These are phyloP conservation scores for Galerucella nymphaeae DNA, from an alignment of 2,888 invertebrate species.

Conservation along the genomic window DNA sequence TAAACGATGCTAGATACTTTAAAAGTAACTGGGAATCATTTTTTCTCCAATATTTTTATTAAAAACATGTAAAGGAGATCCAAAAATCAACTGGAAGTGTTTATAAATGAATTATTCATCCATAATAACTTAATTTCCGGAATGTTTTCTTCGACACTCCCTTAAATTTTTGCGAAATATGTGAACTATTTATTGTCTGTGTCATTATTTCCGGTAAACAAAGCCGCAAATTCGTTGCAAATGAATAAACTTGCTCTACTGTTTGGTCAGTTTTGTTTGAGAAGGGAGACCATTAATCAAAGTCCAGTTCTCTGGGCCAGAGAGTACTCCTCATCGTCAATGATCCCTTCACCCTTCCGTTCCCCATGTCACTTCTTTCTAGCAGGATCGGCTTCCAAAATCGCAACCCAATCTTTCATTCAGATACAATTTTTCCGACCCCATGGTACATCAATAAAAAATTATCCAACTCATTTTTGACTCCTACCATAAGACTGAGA, in stretches of 20 bases:
- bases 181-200: conserved; percentile 24
- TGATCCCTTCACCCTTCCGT: conserved; percentile 13
- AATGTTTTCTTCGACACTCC: not conserved
- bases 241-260: conserved; percentile 31
- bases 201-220: conserved; percentile 31
- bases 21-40: too few species aligned
- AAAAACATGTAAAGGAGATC: too few species aligned
- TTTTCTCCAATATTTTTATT: too few species aligned
- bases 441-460: too few species aligned
- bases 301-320: conserved; percentile 22
- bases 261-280: conserved; percentile 49
- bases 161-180: conserved; percentile 13
- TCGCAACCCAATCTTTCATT: not conserved
- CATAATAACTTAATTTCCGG: not conserved
- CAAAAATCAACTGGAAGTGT: too few species aligned
- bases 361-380: conserved; percentile 2
- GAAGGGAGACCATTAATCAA: conserved; percentile 48
- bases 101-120: not conserved
- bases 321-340: conserved; percentile 13
- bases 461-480: too few species aligned
- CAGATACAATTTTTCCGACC: too few species aligned
- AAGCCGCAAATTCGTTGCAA: conserved; percentile 31
- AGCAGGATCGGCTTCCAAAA: not conserved
- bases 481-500: too few species aligned
- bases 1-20: too few species aligned